Base-by-base conservation (phyloP, 2,888 invertebrate genomes). In the Chaetoderma sp. region DNA sequence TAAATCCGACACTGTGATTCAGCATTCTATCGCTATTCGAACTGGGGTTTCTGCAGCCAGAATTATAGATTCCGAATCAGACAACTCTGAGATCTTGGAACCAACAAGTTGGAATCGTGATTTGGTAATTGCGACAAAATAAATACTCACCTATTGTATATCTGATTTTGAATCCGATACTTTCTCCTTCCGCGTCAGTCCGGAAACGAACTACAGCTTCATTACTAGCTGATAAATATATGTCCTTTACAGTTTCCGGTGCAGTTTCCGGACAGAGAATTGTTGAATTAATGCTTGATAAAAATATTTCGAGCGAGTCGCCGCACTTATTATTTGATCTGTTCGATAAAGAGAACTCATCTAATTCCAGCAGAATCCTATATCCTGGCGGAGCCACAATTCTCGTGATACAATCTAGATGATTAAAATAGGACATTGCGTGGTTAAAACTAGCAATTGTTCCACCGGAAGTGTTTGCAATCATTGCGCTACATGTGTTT, bases 341-440 rank as follows among this genome's bases (percentile, higher is more conserved):
- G n/a, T 36, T n/a, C 2, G 52, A 27, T 8, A 2, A 10, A 8
- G 28, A 13, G 13, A 52, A 4, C 4, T 52, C 52, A 16, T 32
- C 10, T 3, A 30, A 33, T 27, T 91, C 90, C 61, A 93, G 88
- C 4, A 93, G 90, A 4, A 93, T 88, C 57, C 93, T 88, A 0
- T 91, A 90, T 72, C 90, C 89, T 13, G 89, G 88, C 0, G 92
- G 91, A 4, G 91, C 92, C n/a, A 88, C 82, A 45, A 94, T 89
- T 69, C 89, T 89, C 45, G 91, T 90, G 86, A 90, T 91, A 84
- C 92, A 92, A 86, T 93, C 91, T 74, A 93, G 83, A 77, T 92
- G 90, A 79, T 92, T 91, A 80, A 92, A 91, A 83, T 94, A 94
- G 70, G 89, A 88, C 28, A 89, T 89, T 0, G 94, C 94, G 80